Conservation (phyloP, 2,113 vertebrate genomes). For the Theropithecus gelada region DNA sequence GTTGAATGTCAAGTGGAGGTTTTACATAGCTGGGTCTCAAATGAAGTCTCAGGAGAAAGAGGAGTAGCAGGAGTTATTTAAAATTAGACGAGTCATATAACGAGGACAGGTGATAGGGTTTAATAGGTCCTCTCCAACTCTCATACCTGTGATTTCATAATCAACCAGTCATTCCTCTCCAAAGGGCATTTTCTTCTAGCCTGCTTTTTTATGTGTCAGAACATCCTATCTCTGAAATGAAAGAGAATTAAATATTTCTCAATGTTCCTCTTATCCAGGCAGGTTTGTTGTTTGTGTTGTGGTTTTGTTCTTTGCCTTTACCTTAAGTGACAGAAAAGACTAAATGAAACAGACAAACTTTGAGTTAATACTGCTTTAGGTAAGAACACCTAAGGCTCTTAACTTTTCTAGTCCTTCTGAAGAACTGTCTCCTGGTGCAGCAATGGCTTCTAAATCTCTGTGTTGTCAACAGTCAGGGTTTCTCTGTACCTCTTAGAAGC, state of each 20-base stretch:
- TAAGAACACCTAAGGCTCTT: conserved; percentile 19
- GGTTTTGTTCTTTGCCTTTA: conserved; percentile 45
- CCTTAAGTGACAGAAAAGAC: conserved; percentile 23
- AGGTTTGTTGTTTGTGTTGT: neutral
- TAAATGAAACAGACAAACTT: conserved; percentile 53
- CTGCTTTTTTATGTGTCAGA: conserved; percentile 60
- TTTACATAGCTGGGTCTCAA: conserved; percentile 52
- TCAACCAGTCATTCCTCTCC: conserved; percentile 19
- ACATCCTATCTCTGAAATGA: conserved; percentile 42
- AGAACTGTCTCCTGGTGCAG: neutral
- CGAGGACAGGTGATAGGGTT: conserved; percentile 12
- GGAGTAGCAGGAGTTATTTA: conserved; percentile 26
- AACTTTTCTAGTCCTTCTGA: conserved; percentile 15
- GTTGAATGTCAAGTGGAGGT: conserved; percentile 51
- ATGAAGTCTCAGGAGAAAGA: conserved; percentile 54
- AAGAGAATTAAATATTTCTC: conserved; percentile 56
- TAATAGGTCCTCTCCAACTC: conserved; percentile 39
- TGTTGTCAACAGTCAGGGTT: neutral
- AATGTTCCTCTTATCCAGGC: conserved; percentile 7
- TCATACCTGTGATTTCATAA: conserved; percentile 55
- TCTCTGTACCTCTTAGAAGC: neutral
- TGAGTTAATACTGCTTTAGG: conserved; percentile 57
- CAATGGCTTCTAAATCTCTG: neutral
- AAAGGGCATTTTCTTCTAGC: conserved; percentile 51
- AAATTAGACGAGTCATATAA: conserved; percentile 58